A percentile compares a stretch with the other conserved stretches of the same genome.
Conservation (phyloP, 2,888 invertebrate species). For the Drosophila emarginata region DNA sequence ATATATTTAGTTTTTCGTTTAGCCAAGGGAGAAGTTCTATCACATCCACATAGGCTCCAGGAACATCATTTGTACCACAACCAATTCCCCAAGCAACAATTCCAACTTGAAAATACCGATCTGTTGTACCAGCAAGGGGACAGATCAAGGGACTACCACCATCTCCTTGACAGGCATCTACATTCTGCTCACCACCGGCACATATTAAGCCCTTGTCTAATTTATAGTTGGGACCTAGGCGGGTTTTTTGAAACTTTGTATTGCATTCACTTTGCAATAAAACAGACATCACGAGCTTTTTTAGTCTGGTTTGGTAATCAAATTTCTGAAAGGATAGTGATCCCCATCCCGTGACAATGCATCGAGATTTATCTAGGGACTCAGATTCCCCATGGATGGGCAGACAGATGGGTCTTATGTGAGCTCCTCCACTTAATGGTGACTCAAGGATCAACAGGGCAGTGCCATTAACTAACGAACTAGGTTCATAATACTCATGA, state of each 20-base stretch:
- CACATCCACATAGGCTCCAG: constrained; percentile 89
- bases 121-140: constrained; percentile 82
- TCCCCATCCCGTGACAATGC: constrained; percentile 80
- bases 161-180: constrained; percentile 89
- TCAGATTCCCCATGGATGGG: neutral
- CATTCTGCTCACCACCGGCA: constrained; percentile 88
- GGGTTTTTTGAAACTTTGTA: constrained; percentile 85
- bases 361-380: constrained; percentile 31
- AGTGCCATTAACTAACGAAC: neutral
- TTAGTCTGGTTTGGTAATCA: constrained; percentile 85
- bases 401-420: constrained; percentile 46
- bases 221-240: constrained; percentile 80
- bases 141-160: constrained; percentile 91
- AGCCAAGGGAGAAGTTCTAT: constrained; percentile 38
- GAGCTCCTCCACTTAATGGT: neutral
- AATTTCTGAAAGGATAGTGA: constrained; percentile 37
- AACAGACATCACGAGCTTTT: constrained; percentile 88
- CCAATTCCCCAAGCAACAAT: constrained; percentile 92
- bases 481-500: neutral
- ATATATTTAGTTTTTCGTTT: neutral
- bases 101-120: constrained; percentile 82
- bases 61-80: constrained; percentile 86
- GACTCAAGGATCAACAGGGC: constrained; percentile 38
- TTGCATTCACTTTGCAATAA: constrained; percentile 84
- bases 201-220: constrained; percentile 88